Conservation (phyloP, 2,113 vertebrate species). For the Bujurquina vittata region DNA sequence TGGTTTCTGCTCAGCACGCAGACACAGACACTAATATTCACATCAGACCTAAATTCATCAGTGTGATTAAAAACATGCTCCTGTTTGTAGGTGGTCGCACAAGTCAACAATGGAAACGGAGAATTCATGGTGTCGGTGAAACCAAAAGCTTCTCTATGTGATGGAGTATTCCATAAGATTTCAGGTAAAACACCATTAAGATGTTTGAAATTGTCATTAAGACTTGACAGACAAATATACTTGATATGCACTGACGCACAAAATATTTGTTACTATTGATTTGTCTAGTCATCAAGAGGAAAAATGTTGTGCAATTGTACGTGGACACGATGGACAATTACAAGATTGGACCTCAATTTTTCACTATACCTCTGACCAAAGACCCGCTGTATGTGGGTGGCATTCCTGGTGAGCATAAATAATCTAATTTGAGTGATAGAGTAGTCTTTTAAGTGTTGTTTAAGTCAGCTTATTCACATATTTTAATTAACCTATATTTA, state of each 20-base stretch:
- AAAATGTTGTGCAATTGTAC: slow-evolving; percentile 83
- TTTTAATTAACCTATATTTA: neutral
- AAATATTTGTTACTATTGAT: neutral
- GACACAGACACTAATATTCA: neutral
- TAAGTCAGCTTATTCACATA: neutral
- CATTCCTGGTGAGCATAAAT: slow-evolving; percentile 85
- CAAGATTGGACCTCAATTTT: slow-evolving; percentile 73
- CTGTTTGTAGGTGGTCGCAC: slow-evolving; percentile 84
- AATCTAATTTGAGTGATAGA: neutral
- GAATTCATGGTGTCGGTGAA: slow-evolving; percentile 83
- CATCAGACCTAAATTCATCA: neutral
- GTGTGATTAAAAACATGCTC: neutral
- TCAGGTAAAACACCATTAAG: slow-evolving; percentile 80
- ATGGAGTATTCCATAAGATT: slow-evolving; percentile 90
- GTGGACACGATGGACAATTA: slow-evolving; percentile 83
- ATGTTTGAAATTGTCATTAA: neutral
- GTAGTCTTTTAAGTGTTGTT: neutral
- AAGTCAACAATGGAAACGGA: slow-evolving; percentile 82
- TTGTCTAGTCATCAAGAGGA: slow-evolving; percentile 84
- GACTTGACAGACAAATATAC: neutral
- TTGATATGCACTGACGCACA: neutral
- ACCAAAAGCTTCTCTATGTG: slow-evolving; percentile 83
- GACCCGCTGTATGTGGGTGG: slow-evolving; percentile 87
- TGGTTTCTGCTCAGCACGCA: neutral
- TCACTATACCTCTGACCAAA: slow-evolving; percentile 52